Percentiles rank a stretch among this genome's conserved stretches.
Conservation (phyloP, 2,113 vertebrate species). For the Clarias magur region DNA sequence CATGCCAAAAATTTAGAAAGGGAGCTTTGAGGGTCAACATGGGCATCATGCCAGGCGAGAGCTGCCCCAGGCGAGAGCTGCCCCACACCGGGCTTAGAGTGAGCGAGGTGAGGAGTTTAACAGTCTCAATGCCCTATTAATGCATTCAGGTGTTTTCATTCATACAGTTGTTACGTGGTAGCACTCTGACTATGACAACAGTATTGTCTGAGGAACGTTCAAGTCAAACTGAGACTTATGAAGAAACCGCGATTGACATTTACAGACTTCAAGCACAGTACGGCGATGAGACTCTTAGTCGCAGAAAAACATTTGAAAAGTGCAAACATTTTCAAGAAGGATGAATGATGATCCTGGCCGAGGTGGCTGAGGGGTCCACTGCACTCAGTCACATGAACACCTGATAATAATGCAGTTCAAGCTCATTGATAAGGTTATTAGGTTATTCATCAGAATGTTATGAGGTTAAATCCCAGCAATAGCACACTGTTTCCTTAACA, state of each 20-base stretch:
- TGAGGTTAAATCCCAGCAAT: background rate
- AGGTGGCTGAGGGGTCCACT: no score
- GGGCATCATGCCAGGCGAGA: constrained; percentile 57
- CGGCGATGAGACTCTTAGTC: no score
- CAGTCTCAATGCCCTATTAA: constrained; percentile 44
- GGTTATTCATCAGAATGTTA: background rate
- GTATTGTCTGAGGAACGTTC: background rate
- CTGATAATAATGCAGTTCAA: background rate
- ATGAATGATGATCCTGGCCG: no score
- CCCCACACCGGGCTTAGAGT: constrained; percentile 49
- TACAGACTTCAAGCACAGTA: no score
- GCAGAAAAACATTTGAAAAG: no score
- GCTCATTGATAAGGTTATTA: background rate
- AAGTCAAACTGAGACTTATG: no score
- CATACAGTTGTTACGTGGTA: background rate
- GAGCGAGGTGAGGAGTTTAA: constrained; percentile 39
- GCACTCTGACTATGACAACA: no score
- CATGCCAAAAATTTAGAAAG: constrained; percentile 69
- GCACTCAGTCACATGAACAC: no score
- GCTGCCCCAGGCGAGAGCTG: constrained; percentile 54
- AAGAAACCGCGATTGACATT: no score
- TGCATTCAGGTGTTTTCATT: constrained; percentile 46
- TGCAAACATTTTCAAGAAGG: no score
- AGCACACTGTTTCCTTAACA: background rate
- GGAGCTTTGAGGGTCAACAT: constrained; percentile 65